Evolutionary conservation across 2,113 vertebrate genomes (phyloP).

Genomic region (Thunnus maccoyii): DNA sequence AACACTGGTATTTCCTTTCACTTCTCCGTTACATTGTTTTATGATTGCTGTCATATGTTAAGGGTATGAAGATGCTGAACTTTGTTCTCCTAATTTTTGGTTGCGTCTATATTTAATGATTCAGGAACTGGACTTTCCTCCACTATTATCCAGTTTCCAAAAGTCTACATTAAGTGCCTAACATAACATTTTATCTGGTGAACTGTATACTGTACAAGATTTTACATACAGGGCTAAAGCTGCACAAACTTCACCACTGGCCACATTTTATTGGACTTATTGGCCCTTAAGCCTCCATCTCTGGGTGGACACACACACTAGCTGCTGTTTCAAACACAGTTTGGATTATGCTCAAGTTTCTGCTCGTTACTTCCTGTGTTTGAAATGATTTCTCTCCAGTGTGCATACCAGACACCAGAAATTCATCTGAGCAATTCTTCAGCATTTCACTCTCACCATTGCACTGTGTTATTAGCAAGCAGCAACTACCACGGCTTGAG

Average conservation of each 20-base stretch:
- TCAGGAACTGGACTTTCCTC: not conserved
- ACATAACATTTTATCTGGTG: too few species aligned
- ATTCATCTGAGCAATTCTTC: too few species aligned
- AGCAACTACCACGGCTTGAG: too few species aligned
- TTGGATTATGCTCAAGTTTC: not conserved
- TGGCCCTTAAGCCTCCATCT: conserved; percentile 10
- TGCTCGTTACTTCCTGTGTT: not conserved
- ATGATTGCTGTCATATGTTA: not conserved
- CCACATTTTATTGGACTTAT: not conserved
- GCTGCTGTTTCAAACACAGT: not conserved
- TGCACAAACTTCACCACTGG: not conserved
- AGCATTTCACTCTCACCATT: too few species aligned
- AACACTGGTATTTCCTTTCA: conserved; percentile 17
- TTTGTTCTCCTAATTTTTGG: not conserved
- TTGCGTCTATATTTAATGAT: not conserved
- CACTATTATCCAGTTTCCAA: too few species aligned
- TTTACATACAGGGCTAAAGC: not conserved
- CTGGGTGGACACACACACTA: not conserved
- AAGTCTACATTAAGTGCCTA: too few species aligned
- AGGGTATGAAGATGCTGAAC: not conserved
- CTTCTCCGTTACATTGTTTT: not conserved
- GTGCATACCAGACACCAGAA: not conserved
- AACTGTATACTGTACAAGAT: too few species aligned
- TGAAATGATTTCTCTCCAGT: not conserved
- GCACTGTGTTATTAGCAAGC: too few species aligned